Evolutionary conservation across 2,113 vertebrate genomes (phyloP), one percentile per base, ranked within the genome.

Genomic region (Mesocricetus auratus): DNA sequence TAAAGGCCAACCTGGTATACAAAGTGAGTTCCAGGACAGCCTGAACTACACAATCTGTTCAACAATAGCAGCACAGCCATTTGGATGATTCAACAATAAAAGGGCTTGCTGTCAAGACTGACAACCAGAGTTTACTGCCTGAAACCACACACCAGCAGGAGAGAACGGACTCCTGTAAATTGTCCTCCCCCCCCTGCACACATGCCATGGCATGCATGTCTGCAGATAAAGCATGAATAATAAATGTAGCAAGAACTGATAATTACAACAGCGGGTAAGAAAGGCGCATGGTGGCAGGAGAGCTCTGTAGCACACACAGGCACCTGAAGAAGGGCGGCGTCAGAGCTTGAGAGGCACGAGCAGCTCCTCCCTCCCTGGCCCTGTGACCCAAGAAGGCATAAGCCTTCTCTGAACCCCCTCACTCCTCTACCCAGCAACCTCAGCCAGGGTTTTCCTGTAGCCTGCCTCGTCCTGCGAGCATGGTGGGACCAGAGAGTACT

Each of bases 301-400:
- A 15, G 24, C 56, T 42, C 16, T 16, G 26, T 21, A 0, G 1
- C 45, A 62, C 22, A 16, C 17, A 21, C 1, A 2, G 13, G n/a
- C 47, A 39, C 39, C 9, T 9, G 58, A 4, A 13, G 62, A 85
- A 93, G 75, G 53, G 53, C 58, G 58, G 29, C 13, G 10, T 5
- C 36, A 19, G 73, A 36, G 5, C 3, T 19, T 42, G 42, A 26
- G 26, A 5, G 39, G 81, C 39, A 47, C 17, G 0, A 60, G 47
- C 64, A 29, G 53, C 21, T n/a, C n/a, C 39, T 1, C 21, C 5
- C n/a, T 53, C 56, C 29, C 58, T 13, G 64, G 91, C 78, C 45
- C 6, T 79, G 66, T 6, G 74, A 78, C 89, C 29, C n/a, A 0
- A 9, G 33, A 6, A 58, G 73, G 83, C 1, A 0, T 24, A 53